Base-by-base conservation (phyloP, 2,888 invertebrate species). In the Hymenopus coronatus region DNA sequence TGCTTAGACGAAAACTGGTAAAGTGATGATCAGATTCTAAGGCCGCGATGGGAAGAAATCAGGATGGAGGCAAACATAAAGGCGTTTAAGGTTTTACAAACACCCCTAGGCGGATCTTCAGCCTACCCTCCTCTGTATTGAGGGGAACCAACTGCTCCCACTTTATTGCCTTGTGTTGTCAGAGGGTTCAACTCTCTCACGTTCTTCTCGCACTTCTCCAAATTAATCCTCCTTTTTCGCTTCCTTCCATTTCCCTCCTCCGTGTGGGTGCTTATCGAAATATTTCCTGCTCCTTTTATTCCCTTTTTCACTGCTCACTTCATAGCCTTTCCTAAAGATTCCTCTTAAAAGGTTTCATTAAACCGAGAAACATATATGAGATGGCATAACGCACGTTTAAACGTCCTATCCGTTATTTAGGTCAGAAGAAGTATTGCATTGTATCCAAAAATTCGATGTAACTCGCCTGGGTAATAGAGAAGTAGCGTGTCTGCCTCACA, bases 61-160 rank as follows among this genome's bases (percentile, higher is more conserved):
- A 85, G 85, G 40, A 85, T 85, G 85, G 54, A 81, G 86, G 81
- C 30, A 86, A 81, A 81, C 86, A 81, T 86, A 86, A 86, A 70
- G 86, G 81, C 86, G 86, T 86, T 86, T 86, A 81, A 28, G 81
- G 81, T 86, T 86, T 85, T 70, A 86, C 86, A 86, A 86, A 86
- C 28, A 86, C 70, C 86, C 86, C 81, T 27, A 81, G 81, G 86
- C 54, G 25, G 54, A 25, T 70, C 54, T 70, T 70, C 54, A 70
- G 54, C 54, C 54, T 9, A n/a, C n/a, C n/a, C n/a, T n/a, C 40
- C 54, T 70, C 25, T 25, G 54, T 70, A 70, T 70, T 70, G 54
- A 70, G 54, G 54, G 54, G 54, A 70, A 70, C 20, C 54, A 70
- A 70, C 54, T 70, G 54, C 54, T 70, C 54, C 54, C 54, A 70